Evolutionary conservation across 2,113 vertebrate species (phyloP).

Genomic region (Toxostoma redivivum): DNA sequence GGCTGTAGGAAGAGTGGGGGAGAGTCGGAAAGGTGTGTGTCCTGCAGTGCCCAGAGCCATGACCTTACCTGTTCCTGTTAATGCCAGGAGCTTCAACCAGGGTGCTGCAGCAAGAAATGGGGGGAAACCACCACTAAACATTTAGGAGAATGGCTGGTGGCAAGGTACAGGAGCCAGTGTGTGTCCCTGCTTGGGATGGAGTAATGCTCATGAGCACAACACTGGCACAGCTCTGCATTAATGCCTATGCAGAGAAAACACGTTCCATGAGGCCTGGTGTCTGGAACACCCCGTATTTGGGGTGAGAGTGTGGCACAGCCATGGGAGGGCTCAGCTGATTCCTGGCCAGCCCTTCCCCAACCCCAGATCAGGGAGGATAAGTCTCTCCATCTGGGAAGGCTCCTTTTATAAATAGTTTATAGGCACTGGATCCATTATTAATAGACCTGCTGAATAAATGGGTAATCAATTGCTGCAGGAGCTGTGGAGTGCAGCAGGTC

Average conservation of each 20-base stretch:
- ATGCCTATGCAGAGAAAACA: not conserved
- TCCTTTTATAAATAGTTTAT: conserved; percentile 41
- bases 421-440: conserved; percentile 26
- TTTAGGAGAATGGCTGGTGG: not conserved
- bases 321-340: not conserved
- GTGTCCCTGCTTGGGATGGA: not conserved
- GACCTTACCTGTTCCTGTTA: rapidly evolving
- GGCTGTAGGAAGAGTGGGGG: conserved; percentile 40
- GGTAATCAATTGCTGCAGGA: conserved; percentile 41
- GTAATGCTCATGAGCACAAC: rapidly evolving
- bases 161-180: rapidly evolving
- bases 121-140: not conserved
- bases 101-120: not conserved
- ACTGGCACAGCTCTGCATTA: not conserved
- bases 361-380: not conserved
- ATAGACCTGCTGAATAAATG: conserved; percentile 37
- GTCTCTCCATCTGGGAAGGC: not conserved
- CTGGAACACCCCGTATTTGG: not conserved
- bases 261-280: not conserved
- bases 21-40: not conserved
- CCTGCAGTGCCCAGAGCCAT: rapidly evolving
- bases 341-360: not conserved
- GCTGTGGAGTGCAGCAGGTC: conserved; percentile 40
- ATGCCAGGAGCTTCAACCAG: not conserved
- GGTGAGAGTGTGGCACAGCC: not conserved